phyloP scores from a whole-genome alignment of 2,113 vertebrate genomes.

The Gobio gobio region DNA sequence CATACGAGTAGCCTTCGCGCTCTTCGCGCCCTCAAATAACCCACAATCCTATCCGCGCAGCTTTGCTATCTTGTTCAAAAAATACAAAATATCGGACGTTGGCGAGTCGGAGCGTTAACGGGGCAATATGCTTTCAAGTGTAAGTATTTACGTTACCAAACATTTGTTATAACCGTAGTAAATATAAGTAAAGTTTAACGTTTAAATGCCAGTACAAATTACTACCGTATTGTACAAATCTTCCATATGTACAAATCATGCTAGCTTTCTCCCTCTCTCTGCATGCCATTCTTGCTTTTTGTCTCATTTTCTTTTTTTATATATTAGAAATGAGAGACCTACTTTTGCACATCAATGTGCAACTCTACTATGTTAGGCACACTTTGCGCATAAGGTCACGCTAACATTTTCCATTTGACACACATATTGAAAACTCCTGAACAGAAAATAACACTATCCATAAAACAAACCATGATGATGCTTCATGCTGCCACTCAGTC shows the following conservation, averaged over 20 bases:
- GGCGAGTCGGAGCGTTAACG: no score
- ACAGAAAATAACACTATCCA: slow-evolving; percentile 26
- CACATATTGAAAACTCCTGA: slow-evolving; percentile 2
- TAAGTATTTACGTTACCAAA: no score
- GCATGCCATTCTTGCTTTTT: background rate
- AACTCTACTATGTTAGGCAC: slow-evolving; percentile 27
- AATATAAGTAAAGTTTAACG: no score
- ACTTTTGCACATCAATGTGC: background rate
- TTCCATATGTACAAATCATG: background rate
- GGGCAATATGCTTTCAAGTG: no score
- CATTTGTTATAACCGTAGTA: no score
- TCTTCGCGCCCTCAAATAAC: no score
- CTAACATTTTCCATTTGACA: slow-evolving; percentile 23
- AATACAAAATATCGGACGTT: no score
- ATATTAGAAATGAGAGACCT: background rate
- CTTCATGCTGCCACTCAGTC: slow-evolving; percentile 21
- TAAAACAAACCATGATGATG: slow-evolving; percentile 8
- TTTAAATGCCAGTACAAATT: no score
- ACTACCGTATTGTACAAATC: no score
- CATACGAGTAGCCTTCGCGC: no score
- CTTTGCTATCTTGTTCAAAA: no score
- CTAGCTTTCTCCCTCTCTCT: background rate
- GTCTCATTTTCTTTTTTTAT: background rate
- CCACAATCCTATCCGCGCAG: no score
- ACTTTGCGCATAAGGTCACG: slow-evolving; percentile 21